phyloP scores from a whole-genome alignment of 1,140 invertebrate species.

The Bemisia tabaci region DNA sequence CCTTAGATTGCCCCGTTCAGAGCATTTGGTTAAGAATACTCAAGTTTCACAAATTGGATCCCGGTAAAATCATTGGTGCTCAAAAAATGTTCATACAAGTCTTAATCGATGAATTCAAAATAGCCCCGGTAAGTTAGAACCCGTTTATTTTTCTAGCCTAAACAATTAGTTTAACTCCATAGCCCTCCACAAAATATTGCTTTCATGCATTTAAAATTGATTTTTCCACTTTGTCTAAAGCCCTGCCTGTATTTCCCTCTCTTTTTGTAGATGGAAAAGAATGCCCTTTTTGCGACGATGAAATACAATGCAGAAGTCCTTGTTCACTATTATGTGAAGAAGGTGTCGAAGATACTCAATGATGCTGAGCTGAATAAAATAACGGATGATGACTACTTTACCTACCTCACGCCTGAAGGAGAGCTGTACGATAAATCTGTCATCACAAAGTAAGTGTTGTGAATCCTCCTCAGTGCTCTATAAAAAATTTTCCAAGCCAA shows the following conservation, averaged over 20 bases:
- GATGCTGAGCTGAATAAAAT: slow-evolving; percentile 50
- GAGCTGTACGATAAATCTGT: slow-evolving; percentile 84
- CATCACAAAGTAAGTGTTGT: slow-evolving; percentile 59
- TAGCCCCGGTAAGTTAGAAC: slow-evolving; percentile 35
- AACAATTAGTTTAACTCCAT: too few species aligned
- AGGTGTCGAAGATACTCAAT: slow-evolving; percentile 41
- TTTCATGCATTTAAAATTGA: too few species aligned
- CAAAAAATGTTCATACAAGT: slow-evolving; percentile 40
- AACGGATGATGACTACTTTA: slow-evolving; percentile 76
- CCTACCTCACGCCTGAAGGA: slow-evolving; percentile 75
- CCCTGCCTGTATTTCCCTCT: too few species aligned
- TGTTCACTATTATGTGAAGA: slow-evolving; percentile 15
- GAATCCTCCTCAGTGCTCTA: too few species aligned
- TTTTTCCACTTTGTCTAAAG: too few species aligned
- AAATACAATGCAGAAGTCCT: neutral
- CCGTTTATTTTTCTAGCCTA: too few species aligned
- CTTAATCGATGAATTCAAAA: slow-evolving; percentile 43
- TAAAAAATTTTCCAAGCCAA: too few species aligned
- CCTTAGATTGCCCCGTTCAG: slow-evolving; percentile 28
- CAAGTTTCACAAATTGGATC: slow-evolving; percentile 39
- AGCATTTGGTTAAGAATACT: slow-evolving; percentile 47
- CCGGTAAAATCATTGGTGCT: slow-evolving; percentile 39
- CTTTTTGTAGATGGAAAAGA: neutral
- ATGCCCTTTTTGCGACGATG: neutral
- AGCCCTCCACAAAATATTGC: too few species aligned